Base-by-base conservation (phyloP, 2,113 vertebrate species). In the Condylura cristata region DNA sequence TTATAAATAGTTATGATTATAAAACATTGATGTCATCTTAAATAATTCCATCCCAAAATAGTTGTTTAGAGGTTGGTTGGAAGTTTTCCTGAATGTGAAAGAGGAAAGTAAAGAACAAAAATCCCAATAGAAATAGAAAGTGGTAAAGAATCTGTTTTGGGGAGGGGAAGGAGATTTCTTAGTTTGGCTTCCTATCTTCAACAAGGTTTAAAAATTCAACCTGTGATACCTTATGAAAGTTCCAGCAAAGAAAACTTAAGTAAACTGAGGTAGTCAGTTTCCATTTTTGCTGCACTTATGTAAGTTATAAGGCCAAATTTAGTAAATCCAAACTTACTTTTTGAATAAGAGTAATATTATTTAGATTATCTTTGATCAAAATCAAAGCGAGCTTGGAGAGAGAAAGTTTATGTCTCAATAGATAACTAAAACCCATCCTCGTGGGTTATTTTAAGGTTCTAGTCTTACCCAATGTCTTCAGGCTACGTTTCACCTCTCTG, bases 311-410 rank as follows among this genome's bases (percentile, higher is more conserved):
- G n/a, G 75, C 16, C 28, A 84, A 74, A 83, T 56, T 81, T 76
- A 90, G 71, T 71, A n/a, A 89, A 5, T 70, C 28, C 53, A 83
- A 71, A 75, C n/a, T 83, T 53, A 87, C 32, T 87, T 83, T 82
- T 9, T 58, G 34, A 93, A 53, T 12, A 90, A 70, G 53, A 80
- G 16, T 80, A 46, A 78, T 74, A 72, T 85, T 61, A 85, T 13
- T 34, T 70, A 56, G 12, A 65, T 83, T 84, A 79, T 79, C 70
- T 90, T 66, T 60, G 24, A 71, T 86, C 9, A 94, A 86, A 87
- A 87, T 72, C 30, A 13, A 5, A 14, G 37, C n/a, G 16, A 66
- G 48, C 79, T 12, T 89, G 10, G 7, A 91, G 24, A 51, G 13
- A 74, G 17, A 85, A 51, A 80, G 39, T 61, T 53, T 85, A 70